Evolutionary conservation across 2,888 invertebrate species (phyloP).

Genomic region (Polydesmus complanatus): DNA sequence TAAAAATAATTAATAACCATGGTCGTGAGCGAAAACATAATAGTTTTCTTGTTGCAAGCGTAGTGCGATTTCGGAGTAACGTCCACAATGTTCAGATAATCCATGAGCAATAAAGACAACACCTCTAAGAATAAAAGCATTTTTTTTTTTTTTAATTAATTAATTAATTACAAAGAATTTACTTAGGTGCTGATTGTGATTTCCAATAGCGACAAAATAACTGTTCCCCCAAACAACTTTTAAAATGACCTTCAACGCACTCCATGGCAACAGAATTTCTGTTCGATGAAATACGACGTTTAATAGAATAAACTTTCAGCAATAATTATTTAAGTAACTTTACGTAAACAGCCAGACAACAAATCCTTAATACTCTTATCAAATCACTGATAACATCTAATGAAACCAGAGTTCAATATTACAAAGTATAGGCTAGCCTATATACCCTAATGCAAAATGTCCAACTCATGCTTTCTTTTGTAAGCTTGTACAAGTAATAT

Average conservation of each 20-base stretch:
- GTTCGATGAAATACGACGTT: no score
- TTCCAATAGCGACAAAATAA: constrained; percentile 12
- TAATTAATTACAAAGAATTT: constrained; percentile 1
- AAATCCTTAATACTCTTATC: no score
- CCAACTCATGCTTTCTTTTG: no score
- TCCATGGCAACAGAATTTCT: no score
- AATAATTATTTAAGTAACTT: no score
- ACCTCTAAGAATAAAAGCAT: constrained; percentile 19
- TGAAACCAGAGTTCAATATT: no score
- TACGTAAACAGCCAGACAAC: no score
- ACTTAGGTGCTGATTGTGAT: constrained; percentile 2
- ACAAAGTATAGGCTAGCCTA: no score
- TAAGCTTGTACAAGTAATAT: no score
- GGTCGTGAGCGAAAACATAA: constrained; percentile 26
- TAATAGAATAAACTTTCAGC: no score
- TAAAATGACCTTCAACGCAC: not conserved
- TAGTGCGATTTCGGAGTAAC: constrained; percentile 24
- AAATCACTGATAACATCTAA: no score
- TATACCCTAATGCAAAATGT: no score
- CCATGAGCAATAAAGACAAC: constrained; percentile 26
- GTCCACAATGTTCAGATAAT: constrained; percentile 25
- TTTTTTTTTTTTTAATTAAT: not conserved
- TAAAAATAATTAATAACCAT: constrained; percentile 18
- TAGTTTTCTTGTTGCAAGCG: constrained; percentile 21
- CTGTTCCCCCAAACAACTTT: not conserved